Evolutionary conservation across 1,140 invertebrate genomes (phyloP).

Genomic region (Bombus breviceps): DNA sequence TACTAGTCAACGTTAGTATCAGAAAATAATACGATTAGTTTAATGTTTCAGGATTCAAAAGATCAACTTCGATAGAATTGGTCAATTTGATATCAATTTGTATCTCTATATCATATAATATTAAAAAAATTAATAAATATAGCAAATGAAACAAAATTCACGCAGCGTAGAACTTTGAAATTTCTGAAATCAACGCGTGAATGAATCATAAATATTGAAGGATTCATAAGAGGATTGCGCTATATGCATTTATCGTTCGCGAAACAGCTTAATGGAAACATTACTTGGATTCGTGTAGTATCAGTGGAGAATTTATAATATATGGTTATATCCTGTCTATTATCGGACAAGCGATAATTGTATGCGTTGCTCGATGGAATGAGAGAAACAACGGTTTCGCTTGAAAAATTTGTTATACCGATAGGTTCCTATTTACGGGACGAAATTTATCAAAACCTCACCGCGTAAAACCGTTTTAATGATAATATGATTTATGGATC

Average conservation of each 20-base stretch:
- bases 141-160: too few relatives aligned
- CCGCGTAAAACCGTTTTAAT: neutral
- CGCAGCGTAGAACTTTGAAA: neutral
- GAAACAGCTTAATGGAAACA: slow-evolving; percentile 26
- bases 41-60: too few relatives aligned
- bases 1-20: too few relatives aligned
- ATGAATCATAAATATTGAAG: neutral
- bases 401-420: neutral
- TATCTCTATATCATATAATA: too few relatives aligned
- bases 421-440: neutral
- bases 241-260: neutral
- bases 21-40: too few relatives aligned
- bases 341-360: neutral
- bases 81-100: too few relatives aligned
- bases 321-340: too few relatives aligned
- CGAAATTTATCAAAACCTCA: neutral
- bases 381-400: neutral
- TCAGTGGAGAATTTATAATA: too few relatives aligned
- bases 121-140: too few relatives aligned
- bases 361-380: too few relatives aligned
- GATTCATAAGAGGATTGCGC: slow-evolving; percentile 13
- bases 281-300: neutral
- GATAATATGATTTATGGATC: neutral
- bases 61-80: too few relatives aligned
- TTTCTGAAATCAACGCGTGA: neutral